Base-by-base conservation (phyloP, 2,888 invertebrate species). In the Caenorhabditis sp. region DNA sequence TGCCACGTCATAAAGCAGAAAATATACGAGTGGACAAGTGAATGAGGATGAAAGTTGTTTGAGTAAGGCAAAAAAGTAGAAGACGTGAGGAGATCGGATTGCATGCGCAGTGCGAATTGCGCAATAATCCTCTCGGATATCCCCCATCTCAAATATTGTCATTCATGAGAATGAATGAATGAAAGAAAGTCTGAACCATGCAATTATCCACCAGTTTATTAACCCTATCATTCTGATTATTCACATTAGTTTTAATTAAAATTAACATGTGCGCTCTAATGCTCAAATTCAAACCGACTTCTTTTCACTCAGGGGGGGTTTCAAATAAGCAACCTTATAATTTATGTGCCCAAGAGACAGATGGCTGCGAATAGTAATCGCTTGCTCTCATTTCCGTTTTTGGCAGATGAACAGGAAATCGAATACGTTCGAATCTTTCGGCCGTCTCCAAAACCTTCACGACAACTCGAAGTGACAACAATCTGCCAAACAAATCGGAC, bases 51-150 rank as follows among this genome's bases (percentile, higher is more conserved):
- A 30, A 32, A 46, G 39, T 53, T 35, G 53, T 45, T 48, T 45
- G 53, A 41, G 43, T n/a, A 26, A 26, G 48, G 35, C 46, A 66
- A 15, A 53, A 43, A 17, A 11, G 27, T 2, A 50, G 37, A 56
- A 61, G 39, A 24, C 17, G 35, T 58, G 46, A 41, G 59, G 41
- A 30, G 53, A 71, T 53, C 53, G 53, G 46, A 55, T 61, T 48
- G 65, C 52, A 20, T 1, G 26, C 3, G 20, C n/a, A 39, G 66
- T 55, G 52, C 35, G 41, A 58, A 68, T 58, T 68, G 58, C 68
- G 68, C 68, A 68, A 68, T 68, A 68, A 68, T 68, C 59, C 58
- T 15, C 58, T 52, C 58, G 32, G 32, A 59, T 59, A 68, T 68
- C 58, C 15, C 15, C 41, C 35, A 61, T 46, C 59, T 61, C 70